Conservation (phyloP, 2,888 invertebrate genomes). For the Lithophane socia region DNA sequence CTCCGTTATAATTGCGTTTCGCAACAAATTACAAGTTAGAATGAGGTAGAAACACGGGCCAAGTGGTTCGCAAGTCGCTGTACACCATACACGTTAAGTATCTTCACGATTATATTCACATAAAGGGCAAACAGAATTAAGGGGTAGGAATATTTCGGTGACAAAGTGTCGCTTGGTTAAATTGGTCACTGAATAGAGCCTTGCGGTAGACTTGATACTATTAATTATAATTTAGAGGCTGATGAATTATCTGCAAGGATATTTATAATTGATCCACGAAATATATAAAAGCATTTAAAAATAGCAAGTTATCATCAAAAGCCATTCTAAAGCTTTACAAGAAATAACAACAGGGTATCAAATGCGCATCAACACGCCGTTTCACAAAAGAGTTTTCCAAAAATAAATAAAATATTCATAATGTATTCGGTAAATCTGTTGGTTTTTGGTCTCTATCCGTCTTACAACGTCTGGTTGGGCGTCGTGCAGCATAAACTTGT, state of each 20-base stretch:
- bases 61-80: constrained; percentile 74
- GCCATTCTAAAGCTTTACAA: neutral
- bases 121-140: constrained; percentile 33
- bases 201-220: neutral
- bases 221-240: neutral
- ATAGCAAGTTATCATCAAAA: no score
- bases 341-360: constrained; percentile 15
- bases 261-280: neutral
- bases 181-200: constrained; percentile 7
- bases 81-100: constrained; percentile 59
- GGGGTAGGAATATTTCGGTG: constrained; percentile 12
- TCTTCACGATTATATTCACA: constrained; percentile 53
- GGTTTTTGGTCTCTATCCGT: constrained; percentile 64
- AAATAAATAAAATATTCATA: constrained; percentile 55
- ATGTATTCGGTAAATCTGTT: constrained; percentile 56
- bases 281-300: neutral
- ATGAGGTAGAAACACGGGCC: constrained; percentile 76
- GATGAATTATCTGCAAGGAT: neutral
- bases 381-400: constrained; percentile 14
- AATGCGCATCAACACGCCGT: constrained; percentile 21
- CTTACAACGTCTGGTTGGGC: constrained; percentile 60
- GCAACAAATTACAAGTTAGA: constrained; percentile 87
- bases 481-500: constrained; percentile 70
- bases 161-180: neutral
- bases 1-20: constrained; percentile 84